A percentile compares a stretch with the other conserved stretches of the same genome.
Evolutionary conservation across 1,140 invertebrate species (phyloP).

Genomic region (Panagrolaimus sp.): DNA sequence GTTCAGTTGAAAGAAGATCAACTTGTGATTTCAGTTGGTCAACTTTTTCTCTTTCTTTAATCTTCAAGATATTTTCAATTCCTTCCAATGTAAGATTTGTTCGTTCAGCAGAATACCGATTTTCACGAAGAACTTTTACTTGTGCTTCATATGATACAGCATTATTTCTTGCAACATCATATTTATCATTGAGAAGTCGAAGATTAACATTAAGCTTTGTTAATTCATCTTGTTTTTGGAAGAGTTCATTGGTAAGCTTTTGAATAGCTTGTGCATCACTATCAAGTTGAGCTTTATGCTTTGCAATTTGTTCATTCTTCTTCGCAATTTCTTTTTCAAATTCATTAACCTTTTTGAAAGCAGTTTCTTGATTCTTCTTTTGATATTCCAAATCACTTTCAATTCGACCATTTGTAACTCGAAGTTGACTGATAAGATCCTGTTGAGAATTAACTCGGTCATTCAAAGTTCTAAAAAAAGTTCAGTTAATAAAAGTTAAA

Average conservation of each 20-base stretch:
- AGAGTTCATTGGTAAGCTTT: slow-evolving; percentile 28
- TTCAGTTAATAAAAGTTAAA: background rate
- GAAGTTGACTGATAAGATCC: slow-evolving; percentile 31
- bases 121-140: slow-evolving; percentile 28
- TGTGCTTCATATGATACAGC: slow-evolving; percentile 26
- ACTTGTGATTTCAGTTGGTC: slow-evolving; percentile 28
- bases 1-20: slow-evolving; percentile 29
- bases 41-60: slow-evolving; percentile 34
- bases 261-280: slow-evolving; percentile 25
- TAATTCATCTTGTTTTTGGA: slow-evolving; percentile 33
- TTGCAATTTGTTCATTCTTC: slow-evolving; percentile 18
- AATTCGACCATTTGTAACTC: slow-evolving; percentile 34
- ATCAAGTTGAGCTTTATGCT: slow-evolving; percentile 26
- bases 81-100: slow-evolving; percentile 34
- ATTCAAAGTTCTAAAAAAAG: slow-evolving; percentile 25
- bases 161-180: slow-evolving; percentile 22
- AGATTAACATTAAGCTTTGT: slow-evolving; percentile 26
- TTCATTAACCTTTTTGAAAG: slow-evolving; percentile 30
- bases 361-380: slow-evolving; percentile 39
- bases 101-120: slow-evolving; percentile 28
- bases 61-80: slow-evolving; percentile 30
- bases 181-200: slow-evolving; percentile 24
- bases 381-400: slow-evolving; percentile 40
- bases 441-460: slow-evolving; percentile 35
- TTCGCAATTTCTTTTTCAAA: slow-evolving; percentile 24